These are phyloP conservation scores for Apotomis turbidana DNA, from an alignment of 2,888 invertebrate species.

Conservation along the genomic window DNA sequence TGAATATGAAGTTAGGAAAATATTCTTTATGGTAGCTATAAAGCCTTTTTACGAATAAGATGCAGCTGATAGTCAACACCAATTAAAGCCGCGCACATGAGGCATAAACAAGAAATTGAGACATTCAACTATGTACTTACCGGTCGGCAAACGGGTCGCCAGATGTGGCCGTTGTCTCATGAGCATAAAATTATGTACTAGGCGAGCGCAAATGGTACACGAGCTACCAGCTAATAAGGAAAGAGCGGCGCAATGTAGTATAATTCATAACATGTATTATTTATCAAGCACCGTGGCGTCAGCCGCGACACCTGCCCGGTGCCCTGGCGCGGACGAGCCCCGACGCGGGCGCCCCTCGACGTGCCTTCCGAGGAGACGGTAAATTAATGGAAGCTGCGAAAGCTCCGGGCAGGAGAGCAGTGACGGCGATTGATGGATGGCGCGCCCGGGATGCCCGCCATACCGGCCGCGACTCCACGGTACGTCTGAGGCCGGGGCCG, in stretches of 20 bases:
- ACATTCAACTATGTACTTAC: conserved; percentile 6
- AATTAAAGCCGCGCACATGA: neutral
- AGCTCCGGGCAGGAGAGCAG: conserved; percentile 3
- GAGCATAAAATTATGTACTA: conserved; percentile 14
- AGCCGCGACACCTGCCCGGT: conserved; percentile 1
- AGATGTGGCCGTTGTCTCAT: conserved; percentile 8
- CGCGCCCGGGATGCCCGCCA: conserved; percentile 16
- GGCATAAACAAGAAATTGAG: conserved; percentile 15
- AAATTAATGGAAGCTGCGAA: conserved; percentile 16
- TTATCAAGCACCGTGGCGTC: conserved; percentile 9
- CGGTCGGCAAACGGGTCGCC: conserved; percentile 2
- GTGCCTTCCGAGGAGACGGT: neutral
- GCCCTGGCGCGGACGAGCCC: neutral
- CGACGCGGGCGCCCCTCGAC: no score
- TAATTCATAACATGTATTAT: conserved; percentile 30
- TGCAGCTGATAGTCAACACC: neutral
- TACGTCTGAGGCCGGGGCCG: neutral
- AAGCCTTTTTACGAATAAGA: no score
- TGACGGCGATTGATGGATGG: conserved; percentile 27
- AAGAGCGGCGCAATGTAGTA: conserved; percentile 6
- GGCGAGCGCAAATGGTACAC: conserved; percentile 1
- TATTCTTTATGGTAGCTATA: no score
- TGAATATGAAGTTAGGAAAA: no score
- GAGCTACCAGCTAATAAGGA: conserved; percentile 27
- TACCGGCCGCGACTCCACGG: neutral